These are phyloP conservation scores for Chromoteleia sp. DNA, from an alignment of 2,888 invertebrate genomes.

Conservation along the genomic window DNA sequence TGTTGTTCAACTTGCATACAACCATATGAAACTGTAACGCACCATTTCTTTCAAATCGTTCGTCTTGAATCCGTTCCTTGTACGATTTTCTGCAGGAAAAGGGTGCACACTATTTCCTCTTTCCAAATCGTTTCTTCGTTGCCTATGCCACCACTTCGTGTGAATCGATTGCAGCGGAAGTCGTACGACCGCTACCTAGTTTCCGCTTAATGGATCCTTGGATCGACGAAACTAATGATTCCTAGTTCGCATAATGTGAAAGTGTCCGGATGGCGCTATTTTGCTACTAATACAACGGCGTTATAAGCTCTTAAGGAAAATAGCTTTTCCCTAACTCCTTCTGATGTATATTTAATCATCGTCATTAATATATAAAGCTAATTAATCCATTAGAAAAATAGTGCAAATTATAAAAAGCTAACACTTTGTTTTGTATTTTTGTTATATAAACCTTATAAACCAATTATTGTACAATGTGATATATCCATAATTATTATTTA, in stretches of 20 bases:
- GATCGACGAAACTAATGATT: conserved; percentile 67
- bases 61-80: conserved; percentile 47
- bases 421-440: not conserved
- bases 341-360: conserved; percentile 36
- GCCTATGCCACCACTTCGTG: conserved; percentile 61
- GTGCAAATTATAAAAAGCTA: not conserved
- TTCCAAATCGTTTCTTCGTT: conserved; percentile 64
- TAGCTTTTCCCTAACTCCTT: conserved; percentile 18
- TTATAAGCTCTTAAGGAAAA: conserved; percentile 49
- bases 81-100: conserved; percentile 48
- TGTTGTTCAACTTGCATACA: conserved; percentile 18
- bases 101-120: conserved; percentile 62
- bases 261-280: conserved; percentile 58
- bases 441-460: not conserved
- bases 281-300: conserved; percentile 25
- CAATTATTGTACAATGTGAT: too few relatives aligned
- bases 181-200: conserved; percentile 67
- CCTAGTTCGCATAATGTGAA: conserved; percentile 58
- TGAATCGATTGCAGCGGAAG: conserved; percentile 67
- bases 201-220: conserved; percentile 69
- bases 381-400: conserved; percentile 23
- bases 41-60: conserved; percentile 60
- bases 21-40: conserved; percentile 37
- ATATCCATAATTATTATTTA: too few relatives aligned
- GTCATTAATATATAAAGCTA: conserved; percentile 38